These are phyloP conservation scores for Melinopterus prodromus DNA, from an alignment of 2,888 invertebrate genomes.

Conservation along the genomic window DNA sequence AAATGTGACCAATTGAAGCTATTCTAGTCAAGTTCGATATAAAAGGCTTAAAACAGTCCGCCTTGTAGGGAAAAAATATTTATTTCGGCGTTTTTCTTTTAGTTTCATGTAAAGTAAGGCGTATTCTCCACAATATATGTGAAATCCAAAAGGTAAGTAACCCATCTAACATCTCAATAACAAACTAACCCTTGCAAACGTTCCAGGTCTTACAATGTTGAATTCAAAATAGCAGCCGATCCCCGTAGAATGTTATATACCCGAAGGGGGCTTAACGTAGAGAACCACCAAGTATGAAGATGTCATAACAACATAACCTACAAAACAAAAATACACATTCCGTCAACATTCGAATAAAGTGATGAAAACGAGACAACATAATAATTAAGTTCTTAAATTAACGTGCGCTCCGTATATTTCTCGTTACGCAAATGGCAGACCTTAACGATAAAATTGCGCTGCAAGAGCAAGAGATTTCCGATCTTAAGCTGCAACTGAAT, in stretches of 20 bases:
- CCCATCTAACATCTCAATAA: background rate
- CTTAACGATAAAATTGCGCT: slow-evolving; percentile 47
- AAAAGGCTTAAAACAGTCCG: background rate
- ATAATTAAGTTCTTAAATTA: background rate
- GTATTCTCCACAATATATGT: background rate
- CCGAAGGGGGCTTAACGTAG: too few species aligned
- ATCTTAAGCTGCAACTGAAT: slow-evolving; percentile 53
- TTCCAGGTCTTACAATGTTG: background rate
- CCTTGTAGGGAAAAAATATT: background rate
- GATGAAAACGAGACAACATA: background rate
- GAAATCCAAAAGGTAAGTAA: background rate
- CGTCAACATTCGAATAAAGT: background rate
- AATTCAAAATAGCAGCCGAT: background rate
- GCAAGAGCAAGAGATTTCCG: slow-evolving; percentile 48
- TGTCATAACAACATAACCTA: background rate
- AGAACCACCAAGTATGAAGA: background rate
- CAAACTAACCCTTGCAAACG: background rate
- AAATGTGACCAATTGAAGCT: background rate
- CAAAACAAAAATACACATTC: background rate
- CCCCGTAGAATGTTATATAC: background rate
- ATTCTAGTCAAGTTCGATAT: background rate
- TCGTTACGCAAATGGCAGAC: slow-evolving; percentile 44
- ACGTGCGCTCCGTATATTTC: background rate
- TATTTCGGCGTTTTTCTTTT: background rate
- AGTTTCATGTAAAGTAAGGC: background rate